Evolutionary conservation across 2,888 invertebrate genomes (phyloP).

Genomic region (Sialis fuliginosa): DNA sequence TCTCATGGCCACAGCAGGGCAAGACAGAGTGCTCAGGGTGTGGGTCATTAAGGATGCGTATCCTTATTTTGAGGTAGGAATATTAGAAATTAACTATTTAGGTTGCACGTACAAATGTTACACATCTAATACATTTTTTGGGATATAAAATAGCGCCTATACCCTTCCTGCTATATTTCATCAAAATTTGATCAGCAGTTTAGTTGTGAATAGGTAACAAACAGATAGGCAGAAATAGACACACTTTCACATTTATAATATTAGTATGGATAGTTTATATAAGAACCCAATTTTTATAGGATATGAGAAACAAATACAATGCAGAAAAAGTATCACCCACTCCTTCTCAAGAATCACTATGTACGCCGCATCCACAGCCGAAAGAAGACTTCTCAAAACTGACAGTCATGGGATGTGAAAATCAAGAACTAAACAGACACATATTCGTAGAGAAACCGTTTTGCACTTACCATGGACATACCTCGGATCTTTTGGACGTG

Average conservation of each 20-base stretch:
- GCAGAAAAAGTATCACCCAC: conserved; percentile 84
- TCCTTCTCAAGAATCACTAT: conserved; percentile 80
- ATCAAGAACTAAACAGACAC: conserved; percentile 36
- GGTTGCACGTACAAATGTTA: neutral
- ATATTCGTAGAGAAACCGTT: conserved; percentile 83
- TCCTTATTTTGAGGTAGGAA: conserved; percentile 63
- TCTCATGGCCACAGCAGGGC: conserved; percentile 90
- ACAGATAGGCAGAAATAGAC: too few species aligned
- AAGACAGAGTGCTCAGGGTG: conserved; percentile 82
- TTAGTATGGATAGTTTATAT: too few species aligned
- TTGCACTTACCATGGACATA: conserved; percentile 86
- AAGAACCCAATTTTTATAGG: conserved; percentile 32
- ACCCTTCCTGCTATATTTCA: too few species aligned
- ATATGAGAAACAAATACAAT: conserved; percentile 90
- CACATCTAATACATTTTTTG: too few species aligned
- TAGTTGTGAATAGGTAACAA: too few species aligned
- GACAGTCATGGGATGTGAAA: conserved; percentile 35
- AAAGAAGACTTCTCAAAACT: conserved; percentile 39
- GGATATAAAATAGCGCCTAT: too few species aligned
- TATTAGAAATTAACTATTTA: neutral
- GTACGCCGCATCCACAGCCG: conserved; percentile 52
- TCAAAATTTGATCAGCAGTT: too few species aligned
- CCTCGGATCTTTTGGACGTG: conserved; percentile 89
- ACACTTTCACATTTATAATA: too few species aligned
- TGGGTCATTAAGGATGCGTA: conserved; percentile 89